Evolutionary conservation across 1,140 invertebrate species (phyloP).

Genomic region (Eufriesea mexicana): DNA sequence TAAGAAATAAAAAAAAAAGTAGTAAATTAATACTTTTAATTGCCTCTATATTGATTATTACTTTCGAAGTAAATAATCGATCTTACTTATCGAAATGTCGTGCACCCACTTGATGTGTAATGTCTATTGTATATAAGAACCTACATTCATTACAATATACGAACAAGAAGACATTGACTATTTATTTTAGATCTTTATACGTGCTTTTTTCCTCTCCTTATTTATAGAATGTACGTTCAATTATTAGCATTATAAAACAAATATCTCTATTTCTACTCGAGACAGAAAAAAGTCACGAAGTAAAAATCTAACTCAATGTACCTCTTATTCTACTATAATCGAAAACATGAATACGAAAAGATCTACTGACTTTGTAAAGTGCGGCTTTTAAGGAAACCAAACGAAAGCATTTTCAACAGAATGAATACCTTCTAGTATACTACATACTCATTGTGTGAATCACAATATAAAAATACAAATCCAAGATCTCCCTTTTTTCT

Average conservation of each 20-base stretch:
- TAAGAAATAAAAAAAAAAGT: conserved; percentile 43
- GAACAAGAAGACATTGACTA: conserved; percentile 45
- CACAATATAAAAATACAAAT: conserved; percentile 80
- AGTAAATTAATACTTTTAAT: conserved; percentile 44
- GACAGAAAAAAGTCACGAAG: conserved; percentile 38
- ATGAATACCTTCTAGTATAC: conserved; percentile 55
- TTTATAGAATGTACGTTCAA: neutral
- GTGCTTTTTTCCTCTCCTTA: neutral
- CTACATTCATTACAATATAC: conserved; percentile 36
- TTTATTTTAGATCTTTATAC: conserved; percentile 20
- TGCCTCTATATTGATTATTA: conserved; percentile 32
- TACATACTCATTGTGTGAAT: conserved; percentile 66
- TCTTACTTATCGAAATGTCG: conserved; percentile 34
- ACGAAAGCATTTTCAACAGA: conserved; percentile 50
- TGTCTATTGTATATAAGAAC: conserved; percentile 36
- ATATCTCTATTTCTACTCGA: neutral
- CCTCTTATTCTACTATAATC: conserved; percentile 48
- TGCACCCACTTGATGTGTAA: conserved; percentile 29
- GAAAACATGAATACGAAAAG: conserved; percentile 21
- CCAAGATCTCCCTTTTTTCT: conserved; percentile 54
- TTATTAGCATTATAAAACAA: neutral
- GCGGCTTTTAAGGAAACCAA: conserved; percentile 43
- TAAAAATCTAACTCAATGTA: conserved; percentile 42
- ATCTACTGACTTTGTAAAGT: conserved; percentile 33
- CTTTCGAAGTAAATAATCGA: conserved; percentile 40